A percentile compares a stretch with the other conserved stretches of the same genome.
These are phyloP conservation scores for Macrochelys suwanniensis DNA, from an alignment of 2,797 vertebrate genomes.

Conservation along the genomic window DNA sequence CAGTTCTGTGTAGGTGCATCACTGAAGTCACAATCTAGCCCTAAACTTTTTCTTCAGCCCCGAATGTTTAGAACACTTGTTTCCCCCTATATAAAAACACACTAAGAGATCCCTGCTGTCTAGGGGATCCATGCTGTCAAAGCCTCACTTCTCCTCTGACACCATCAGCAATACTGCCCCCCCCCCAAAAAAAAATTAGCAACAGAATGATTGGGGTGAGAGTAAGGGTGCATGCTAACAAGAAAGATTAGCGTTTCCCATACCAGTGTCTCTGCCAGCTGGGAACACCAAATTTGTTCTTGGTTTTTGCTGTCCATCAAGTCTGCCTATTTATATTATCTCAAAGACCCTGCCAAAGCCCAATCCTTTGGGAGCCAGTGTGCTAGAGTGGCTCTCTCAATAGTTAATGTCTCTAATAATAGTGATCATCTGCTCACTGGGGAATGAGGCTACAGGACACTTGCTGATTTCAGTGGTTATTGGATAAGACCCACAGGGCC, in stretches of 20 bases:
- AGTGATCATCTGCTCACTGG: not conserved
- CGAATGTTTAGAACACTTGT: not conserved
- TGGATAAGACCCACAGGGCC: not conserved
- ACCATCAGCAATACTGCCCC: not conserved
- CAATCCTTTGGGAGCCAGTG: no score
- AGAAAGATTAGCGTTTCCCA: not conserved
- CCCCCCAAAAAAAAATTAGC: not conserved
- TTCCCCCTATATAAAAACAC: not conserved
- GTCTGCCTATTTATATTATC: not conserved
- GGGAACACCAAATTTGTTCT: not conserved
- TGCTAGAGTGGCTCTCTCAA: no score
- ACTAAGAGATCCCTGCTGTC: not conserved
- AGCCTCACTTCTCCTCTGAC: not conserved
- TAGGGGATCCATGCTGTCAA: not conserved
- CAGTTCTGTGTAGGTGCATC: not conserved
- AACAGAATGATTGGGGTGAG: not conserved
- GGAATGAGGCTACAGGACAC: not conserved
- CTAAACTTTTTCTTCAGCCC: not conserved
- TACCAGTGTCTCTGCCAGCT: not conserved
- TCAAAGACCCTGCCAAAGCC: not conserved
- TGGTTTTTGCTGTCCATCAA: not conserved
- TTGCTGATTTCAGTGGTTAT: not conserved
- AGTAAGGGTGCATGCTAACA: not conserved
- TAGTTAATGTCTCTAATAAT: not conserved
- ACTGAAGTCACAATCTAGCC: not conserved